These are phyloP conservation scores for Nesometra sesokonis DNA, from an alignment of 35 echinoderm and acorn worm species.

Conservation along the genomic window DNA sequence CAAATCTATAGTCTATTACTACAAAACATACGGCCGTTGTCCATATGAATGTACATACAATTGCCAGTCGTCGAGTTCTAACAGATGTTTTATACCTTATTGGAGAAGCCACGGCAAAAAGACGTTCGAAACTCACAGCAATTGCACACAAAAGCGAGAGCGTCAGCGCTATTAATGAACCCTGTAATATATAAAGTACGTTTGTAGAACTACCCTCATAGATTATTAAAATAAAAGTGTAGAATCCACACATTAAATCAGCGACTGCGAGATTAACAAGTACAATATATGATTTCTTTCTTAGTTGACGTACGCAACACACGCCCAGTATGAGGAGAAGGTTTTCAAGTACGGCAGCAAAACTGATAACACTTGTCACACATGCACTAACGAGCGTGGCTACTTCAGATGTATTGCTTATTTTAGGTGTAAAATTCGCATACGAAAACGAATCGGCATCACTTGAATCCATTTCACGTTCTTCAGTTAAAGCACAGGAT, in stretches of 20 bases:
- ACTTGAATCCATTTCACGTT: too few relatives aligned
- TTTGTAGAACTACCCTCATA: too few relatives aligned
- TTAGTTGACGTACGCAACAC: neutral
- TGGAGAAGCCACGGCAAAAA: neutral
- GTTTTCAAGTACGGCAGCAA: neutral
- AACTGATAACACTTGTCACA: neutral
- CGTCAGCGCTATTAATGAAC: too few relatives aligned
- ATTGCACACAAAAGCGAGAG: neutral
- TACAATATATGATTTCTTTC: neutral
- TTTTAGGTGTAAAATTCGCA: too few relatives aligned
- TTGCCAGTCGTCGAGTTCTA: neutral
- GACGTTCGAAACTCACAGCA: neutral
- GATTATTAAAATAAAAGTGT: neutral
- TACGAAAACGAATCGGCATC: too few relatives aligned
- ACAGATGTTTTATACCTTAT: neutral
- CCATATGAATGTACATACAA: neutral
- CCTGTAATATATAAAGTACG: too few relatives aligned
- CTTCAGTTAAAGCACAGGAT: too few relatives aligned
- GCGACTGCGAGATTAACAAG: neutral
- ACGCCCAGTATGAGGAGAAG: neutral
- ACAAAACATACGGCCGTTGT: too few relatives aligned
- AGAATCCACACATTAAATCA: neutral
- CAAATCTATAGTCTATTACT: too few relatives aligned
- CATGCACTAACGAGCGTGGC: too few relatives aligned
- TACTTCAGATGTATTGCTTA: too few relatives aligned